phyloP scores from a whole-genome alignment of 2,888 invertebrate genomes.

The Rugalucina vietnamica region DNA sequence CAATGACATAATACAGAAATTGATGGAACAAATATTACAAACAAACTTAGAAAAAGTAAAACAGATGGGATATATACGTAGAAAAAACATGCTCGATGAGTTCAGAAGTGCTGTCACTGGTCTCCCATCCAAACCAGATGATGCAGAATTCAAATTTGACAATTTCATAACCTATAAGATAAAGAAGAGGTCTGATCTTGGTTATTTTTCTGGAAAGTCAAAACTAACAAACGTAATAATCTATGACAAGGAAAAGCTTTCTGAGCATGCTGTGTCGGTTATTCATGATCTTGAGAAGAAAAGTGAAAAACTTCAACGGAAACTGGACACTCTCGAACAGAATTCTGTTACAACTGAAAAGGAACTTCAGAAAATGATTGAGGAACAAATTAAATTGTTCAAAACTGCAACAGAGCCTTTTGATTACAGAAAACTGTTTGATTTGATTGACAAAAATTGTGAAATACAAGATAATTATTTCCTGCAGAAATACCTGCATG shows the following conservation, averaged over 20 bases:
- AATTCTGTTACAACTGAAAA: neutral
- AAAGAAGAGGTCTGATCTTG: neutral
- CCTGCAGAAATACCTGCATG: neutral
- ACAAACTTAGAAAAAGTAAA: neutral
- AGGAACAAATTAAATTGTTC: neutral
- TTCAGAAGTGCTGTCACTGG: neutral
- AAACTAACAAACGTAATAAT: neutral
- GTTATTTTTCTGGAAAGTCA: neutral
- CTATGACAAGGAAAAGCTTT: neutral
- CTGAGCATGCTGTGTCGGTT: neutral
- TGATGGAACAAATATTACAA: neutral
- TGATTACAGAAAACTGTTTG: neutral
- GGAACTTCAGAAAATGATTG: neutral
- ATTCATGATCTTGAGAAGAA: neutral
- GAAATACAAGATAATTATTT: neutral
- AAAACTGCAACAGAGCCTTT: neutral
- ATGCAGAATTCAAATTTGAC: neutral
- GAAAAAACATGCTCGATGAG: neutral
- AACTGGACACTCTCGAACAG: neutral
- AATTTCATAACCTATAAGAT: neutral
- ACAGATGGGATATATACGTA: neutral
- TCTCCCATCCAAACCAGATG: neutral
- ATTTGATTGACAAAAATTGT: neutral
- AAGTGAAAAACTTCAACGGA: neutral
- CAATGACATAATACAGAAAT: neutral